Base-by-base conservation (phyloP, 2,888 invertebrate species). In the Lasioglossum vierecki region DNA sequence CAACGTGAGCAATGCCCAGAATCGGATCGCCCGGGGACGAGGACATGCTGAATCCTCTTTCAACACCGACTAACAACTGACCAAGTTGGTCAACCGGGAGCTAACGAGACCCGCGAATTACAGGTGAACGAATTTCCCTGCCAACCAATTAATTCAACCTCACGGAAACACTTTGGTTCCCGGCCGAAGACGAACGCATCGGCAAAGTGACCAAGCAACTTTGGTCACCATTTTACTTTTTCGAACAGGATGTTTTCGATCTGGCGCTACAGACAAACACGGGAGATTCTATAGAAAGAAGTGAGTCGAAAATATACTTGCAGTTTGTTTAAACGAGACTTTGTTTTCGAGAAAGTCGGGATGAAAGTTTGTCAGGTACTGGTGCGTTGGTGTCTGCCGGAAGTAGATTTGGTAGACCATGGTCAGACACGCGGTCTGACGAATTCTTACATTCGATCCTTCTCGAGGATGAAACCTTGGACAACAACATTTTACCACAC, bases 101-200 rank as follows among this genome's bases (percentile, higher is more conserved):
- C 76, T 75, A 79, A 71, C 84, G 80, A 83, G 85, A 76, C 9
- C 4, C 30, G 63, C 84, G 84, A 86, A 88, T 88, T 82, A 68
- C 85, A 60, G 26, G 75, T 30, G 76, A 86, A 79, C 79, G 71
- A 49, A 70, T 74, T 77, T 68, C 49, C 66, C 76, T 15, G 73
- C 82, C 79, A 88, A 89, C 82, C 84, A 86, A 88, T 92, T 91
- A 89, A 92, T 91, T 90, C 87, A 90, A 80, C 86, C 88, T 79
- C 72, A 78, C 84, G 80, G 72, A 22, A 81, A 84, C 85, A 90
- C 82, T 90, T 87, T 22, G 76, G 26, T 83, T 76, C 79, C 75
- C 82, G 78, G 73, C 68, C 8, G 60, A n/a, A 60, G 76, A 22
- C 44, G 22, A 66, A 68, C 41, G 6, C 2, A 11, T 53, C 30